These are phyloP conservation scores for Mastacembelus armatus DNA, from an alignment of 2,797 vertebrate species.

Conservation along the genomic window DNA sequence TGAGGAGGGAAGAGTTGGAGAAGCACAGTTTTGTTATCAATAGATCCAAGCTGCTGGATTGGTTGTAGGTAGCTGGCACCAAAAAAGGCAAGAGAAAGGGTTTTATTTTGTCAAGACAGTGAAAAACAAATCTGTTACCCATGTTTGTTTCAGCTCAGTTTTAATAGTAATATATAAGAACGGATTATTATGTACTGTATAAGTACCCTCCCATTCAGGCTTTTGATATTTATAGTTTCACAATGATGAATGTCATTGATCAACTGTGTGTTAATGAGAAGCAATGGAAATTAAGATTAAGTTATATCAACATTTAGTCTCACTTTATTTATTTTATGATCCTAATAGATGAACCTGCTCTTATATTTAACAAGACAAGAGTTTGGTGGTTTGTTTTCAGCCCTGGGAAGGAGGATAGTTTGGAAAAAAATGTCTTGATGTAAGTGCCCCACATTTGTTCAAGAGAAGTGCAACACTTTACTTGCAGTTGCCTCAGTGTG, in stretches of 20 bases:
- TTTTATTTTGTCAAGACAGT: constrained; percentile 61
- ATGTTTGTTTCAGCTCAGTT: constrained; percentile 30
- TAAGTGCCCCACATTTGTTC: constrained; percentile 63
- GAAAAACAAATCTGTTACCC: constrained; percentile 46
- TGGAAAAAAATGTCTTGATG: constrained; percentile 55
- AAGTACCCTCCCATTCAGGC: constrained; percentile 28
- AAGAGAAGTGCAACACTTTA: constrained; percentile 64
- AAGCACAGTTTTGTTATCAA: constrained; percentile 64
- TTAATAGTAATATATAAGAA: constrained; percentile 46
- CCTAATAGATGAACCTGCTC: constrained; percentile 29
- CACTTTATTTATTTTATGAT: constrained; percentile 32
- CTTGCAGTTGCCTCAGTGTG: constrained; percentile 75
- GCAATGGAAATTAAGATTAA: constrained; percentile 5
- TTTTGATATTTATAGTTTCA: constrained; percentile 26
- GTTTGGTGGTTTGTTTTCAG: constrained; percentile 29
- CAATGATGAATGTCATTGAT: constrained; percentile 4
- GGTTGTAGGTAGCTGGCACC: constrained; percentile 44
- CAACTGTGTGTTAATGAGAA: constrained; percentile 26
- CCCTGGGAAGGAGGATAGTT: constrained; percentile 42
- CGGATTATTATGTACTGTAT: constrained; percentile 23
- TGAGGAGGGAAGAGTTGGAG: constrained; percentile 65
- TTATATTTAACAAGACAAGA: constrained; percentile 25
- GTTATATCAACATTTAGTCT: constrained; percentile 17
- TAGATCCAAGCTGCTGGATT: constrained; percentile 58
- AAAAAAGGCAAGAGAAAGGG: constrained; percentile 35